A percentile compares a stretch with the other conserved stretches of the same genome.
Evolutionary conservation across 2,888 invertebrate species (phyloP).

Genomic region (Chrysolina americana): DNA sequence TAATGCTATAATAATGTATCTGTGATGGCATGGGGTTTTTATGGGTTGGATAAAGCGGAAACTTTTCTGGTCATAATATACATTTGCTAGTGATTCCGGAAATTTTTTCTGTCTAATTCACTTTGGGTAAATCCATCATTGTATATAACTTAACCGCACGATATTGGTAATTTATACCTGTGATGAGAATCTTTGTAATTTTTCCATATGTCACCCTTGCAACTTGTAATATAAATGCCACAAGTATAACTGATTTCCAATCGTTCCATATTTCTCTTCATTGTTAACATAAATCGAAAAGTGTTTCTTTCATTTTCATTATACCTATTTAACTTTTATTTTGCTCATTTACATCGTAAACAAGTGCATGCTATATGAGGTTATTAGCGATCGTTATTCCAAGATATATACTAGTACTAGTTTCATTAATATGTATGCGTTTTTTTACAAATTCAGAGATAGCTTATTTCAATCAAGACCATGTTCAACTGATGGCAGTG

Average conservation of each 20-base stretch:
- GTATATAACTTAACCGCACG: conserved; percentile 10
- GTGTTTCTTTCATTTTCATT: too few species aligned
- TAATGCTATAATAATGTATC: background rate
- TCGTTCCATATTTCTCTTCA: background rate
- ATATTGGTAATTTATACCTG: background rate
- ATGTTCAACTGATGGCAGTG: too few species aligned
- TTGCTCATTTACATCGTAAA: too few species aligned
- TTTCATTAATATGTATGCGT: too few species aligned
- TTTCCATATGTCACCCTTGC: background rate
- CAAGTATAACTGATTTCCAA: too few species aligned
- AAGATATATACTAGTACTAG: too few species aligned
- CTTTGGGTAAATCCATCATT: conserved; percentile 4
- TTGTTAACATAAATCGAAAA: background rate
- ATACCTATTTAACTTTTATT: too few species aligned
- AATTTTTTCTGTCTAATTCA: background rate
- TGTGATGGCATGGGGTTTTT: conserved; percentile 13
- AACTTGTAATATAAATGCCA: background rate
- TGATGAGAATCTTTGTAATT: background rate
- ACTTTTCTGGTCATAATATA: background rate
- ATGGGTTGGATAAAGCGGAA: background rate
- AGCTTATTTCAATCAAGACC: too few species aligned
- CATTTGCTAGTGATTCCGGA: conserved; percentile 1
- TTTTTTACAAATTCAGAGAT: too few species aligned
- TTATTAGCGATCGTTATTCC: too few species aligned
- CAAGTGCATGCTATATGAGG: too few species aligned